Conservation (phyloP, 1,140 invertebrate species). For the Drosophila sp. region DNA sequence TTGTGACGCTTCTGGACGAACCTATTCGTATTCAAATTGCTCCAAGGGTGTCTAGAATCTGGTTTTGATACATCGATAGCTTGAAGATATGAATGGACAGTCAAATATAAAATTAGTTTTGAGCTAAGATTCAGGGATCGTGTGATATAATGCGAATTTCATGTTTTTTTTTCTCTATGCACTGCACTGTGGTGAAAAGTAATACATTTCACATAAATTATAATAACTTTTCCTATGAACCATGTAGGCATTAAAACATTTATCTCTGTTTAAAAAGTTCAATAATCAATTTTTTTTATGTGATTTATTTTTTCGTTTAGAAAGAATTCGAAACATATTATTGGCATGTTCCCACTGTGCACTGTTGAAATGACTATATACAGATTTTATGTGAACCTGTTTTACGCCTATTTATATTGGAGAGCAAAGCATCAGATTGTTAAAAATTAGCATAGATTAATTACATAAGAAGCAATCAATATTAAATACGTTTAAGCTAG, state of each 20-base stretch:
- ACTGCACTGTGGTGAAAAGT: background rate
- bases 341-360: background rate
- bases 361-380: background rate
- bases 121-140: conserved; percentile 12
- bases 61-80: conserved; percentile 1
- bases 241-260: too few species aligned
- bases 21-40: conserved; percentile 8
- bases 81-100: conserved; percentile 22
- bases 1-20: background rate
- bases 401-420: conserved; percentile 8
- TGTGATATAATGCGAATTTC: background rate
- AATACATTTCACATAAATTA: background rate
- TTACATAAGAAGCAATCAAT: background rate
- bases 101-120: conserved; percentile 15
- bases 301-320: background rate
- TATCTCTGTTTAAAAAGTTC: too few species aligned
- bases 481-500: background rate
- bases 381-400: conserved; percentile 24
- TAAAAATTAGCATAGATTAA: conserved; percentile 1
- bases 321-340: background rate
- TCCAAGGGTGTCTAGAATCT: conserved; percentile 12
- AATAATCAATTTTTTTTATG: background rate
- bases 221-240: background rate
- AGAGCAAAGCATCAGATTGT: conserved; percentile 1
- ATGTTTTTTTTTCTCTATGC: conserved; percentile 1